Evolutionary conservation across 2,888 invertebrate genomes (phyloP).

Genomic region (Bimastos eiseni): DNA sequence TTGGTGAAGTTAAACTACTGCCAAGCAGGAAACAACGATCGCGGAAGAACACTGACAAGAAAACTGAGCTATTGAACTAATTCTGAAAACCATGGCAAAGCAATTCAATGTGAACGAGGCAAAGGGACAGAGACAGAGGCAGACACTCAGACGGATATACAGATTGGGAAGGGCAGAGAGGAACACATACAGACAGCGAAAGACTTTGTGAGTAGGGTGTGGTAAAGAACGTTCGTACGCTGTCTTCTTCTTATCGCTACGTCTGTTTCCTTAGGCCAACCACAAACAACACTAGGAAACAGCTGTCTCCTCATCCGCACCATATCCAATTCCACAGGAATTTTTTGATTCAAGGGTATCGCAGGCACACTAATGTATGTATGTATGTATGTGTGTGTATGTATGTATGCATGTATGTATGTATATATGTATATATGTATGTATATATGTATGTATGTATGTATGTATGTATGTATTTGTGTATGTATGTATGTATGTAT

Average conservation of each 20-base stretch:
- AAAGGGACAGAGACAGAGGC: background rate
- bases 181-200: no score
- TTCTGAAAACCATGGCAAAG: no score
- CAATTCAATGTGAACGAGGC: background rate
- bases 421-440: no score
- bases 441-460: no score
- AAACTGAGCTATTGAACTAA: no score
- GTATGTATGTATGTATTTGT: no score
- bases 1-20: no score
- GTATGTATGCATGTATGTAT: no score
- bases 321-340: background rate
- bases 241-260: background rate
- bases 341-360: background rate
- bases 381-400: background rate
- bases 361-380: background rate
- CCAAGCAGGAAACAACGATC: no score
- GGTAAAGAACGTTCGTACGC: background rate
- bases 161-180: background rate
- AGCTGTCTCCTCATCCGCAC: background rate
- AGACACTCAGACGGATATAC: background rate
- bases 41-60: no score
- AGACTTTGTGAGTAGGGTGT: background rate
- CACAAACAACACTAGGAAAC: background rate
- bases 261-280: background rate
- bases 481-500: no score